Percentiles rank a stretch among this genome's conserved stretches.
These are phyloP conservation scores for Epiblema foenella DNA, from an alignment of 2,888 invertebrate genomes.

Conservation along the genomic window DNA sequence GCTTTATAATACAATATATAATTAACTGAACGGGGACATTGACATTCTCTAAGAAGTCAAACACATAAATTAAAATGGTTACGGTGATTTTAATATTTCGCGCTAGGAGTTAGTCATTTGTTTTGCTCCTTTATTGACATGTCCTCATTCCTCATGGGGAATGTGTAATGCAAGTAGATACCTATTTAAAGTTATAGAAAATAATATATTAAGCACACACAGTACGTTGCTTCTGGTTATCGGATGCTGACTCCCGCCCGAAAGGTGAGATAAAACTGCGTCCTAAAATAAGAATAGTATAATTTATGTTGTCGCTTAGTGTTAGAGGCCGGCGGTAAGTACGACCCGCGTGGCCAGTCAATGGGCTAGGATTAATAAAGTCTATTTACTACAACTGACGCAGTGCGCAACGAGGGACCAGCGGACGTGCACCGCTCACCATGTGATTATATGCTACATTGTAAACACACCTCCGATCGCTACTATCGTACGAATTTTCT, in stretches of 20 bases:
- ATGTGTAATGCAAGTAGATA: neutral
- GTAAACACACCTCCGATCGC: conserved; percentile 64
- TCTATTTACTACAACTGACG: conserved; percentile 68
- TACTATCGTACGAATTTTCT: conserved; percentile 56
- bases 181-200: neutral
- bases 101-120: neutral
- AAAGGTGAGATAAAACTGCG: conserved; percentile 28
- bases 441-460: conserved; percentile 62
- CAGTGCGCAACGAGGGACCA: conserved; percentile 62
- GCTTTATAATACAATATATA: neutral
- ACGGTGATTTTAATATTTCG: neutral
- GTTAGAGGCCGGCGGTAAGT: conserved; percentile 1
- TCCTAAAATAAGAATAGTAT: conserved; percentile 32
- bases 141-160: neutral
- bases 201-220: neutral
- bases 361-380: conserved; percentile 47
- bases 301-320: conserved; percentile 14
- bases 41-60: neutral
- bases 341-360: conserved; percentile 32
- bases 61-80: too few relatives aligned
- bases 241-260: conserved; percentile 21
- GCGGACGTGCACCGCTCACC: conserved; percentile 55
- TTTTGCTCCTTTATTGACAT: neutral
- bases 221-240: neutral
- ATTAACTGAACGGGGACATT: neutral